Base-by-base conservation (phyloP, 2,113 vertebrate species). In the Xiphophorus hellerii region DNA sequence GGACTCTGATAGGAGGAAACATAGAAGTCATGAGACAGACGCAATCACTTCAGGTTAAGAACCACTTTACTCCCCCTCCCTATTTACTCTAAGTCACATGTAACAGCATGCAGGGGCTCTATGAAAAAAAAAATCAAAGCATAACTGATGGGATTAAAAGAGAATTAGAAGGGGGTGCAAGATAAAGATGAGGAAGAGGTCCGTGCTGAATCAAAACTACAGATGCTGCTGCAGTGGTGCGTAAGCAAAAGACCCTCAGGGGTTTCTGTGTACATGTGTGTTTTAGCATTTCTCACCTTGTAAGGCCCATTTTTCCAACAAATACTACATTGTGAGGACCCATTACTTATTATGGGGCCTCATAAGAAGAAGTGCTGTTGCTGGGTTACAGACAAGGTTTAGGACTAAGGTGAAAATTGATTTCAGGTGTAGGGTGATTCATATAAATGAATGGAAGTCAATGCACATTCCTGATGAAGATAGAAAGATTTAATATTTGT, bases 1-100 rank as follows among this genome's bases (percentile, higher is more conserved):
- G 98, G 98, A 87, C 98, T 97, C 98, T 99, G 90, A 0, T 30
- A 81, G 67, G 71, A 33, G 61, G 77, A 4, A 8, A 64, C 71
- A 69, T 4, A 48, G 17, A 65, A 28, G 10, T 37, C 14, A 62
- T 1, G 6, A 69, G 54, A 68, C 48, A 74, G 37, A 66, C 30
- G 37, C 13, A 67, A 29, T 51, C 15, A 35, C 63, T 33, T 62
- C 28, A 72, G 28, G 25, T 30, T 7, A 33, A 74, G 39, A 62
- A 70, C 15, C 61, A 12, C 5, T 65, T 28, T 10, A 3, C 35
- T 12, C 10, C 35, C 22, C 60, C n/a, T 60, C 62, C 44, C 9
- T 1, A 9, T 74, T 65, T 78, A 33, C 27, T 62, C 60, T 29
- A 31, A 8, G 9, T 31, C 62, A 79, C 66, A 67, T 11, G 27